These are phyloP conservation scores for Astur gentilis DNA, from an alignment of 2,113 vertebrate genomes.

Conservation along the genomic window DNA sequence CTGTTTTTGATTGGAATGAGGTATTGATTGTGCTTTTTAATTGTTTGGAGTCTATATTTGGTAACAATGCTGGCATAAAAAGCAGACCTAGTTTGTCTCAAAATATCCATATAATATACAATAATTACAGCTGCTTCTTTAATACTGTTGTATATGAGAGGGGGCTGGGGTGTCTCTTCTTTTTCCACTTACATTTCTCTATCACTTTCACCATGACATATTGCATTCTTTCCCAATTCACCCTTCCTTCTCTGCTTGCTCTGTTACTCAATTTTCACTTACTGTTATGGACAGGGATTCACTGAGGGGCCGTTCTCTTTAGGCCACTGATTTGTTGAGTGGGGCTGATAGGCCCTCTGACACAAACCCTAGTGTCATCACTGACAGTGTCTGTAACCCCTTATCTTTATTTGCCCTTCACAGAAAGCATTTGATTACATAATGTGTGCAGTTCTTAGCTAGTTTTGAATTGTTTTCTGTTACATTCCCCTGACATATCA, in stretches of 20 bases:
- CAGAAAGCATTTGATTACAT: neutral
- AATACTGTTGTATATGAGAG: neutral
- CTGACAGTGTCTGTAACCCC: neutral
- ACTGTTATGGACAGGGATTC: neutral
- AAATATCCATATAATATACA: neutral
- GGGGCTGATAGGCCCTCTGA: neutral
- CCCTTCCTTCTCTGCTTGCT: neutral
- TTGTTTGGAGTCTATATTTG: neutral
- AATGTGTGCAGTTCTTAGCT: neutral
- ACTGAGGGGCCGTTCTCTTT: neutral
- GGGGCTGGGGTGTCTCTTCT: neutral
- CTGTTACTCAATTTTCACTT: neutral
- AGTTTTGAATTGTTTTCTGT: neutral
- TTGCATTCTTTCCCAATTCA: neutral
- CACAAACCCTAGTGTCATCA: neutral
- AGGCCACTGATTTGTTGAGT: neutral
- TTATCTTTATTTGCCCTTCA: neutral
- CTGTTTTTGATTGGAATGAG: neutral
- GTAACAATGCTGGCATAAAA: neutral
- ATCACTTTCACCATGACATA: fast-evolving
- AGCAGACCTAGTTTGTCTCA: neutral
- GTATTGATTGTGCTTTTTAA: neutral
- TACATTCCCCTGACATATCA: neutral
- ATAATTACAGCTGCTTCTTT: neutral
- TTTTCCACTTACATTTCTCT: neutral